Evolutionary conservation across 1,140 invertebrate genomes (phyloP), one percentile per base, ranked within the genome.

Genomic region (Elymnias hypermnestra): DNA sequence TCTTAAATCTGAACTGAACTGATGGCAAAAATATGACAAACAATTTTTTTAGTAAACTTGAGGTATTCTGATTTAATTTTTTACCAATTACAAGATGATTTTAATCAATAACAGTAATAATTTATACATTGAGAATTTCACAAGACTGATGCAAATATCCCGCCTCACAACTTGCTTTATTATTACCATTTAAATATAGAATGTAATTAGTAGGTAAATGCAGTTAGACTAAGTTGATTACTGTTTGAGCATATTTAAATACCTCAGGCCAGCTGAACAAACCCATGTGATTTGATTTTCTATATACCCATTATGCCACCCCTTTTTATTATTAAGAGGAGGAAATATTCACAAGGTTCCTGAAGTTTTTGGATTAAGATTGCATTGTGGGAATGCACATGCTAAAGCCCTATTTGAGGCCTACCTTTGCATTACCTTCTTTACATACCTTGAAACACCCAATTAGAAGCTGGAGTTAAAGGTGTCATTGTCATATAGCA

Each of bases 101-200:
- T 74, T 56, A 77, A 77, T 63, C 55, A 67, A 72, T 74, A 55
- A 82, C 72, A 71, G 68, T 74, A 70, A 78, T 74, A 63, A 74
- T 78, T 81, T 83, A 79, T 72, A 74, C 67, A 76, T 74, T 82
- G 71, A 82, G 62, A 83, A 83, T 79, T 83, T 78, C 79, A 85
- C 78, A 85, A 85, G 82, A 85, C 82, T 85, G 82, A 85, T 85
- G 77, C 82, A 83, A 85, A 85, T 85, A 75, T 85, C 82, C 82
- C 82, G 79, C 82, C 82, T 85, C 79, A 83, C 78, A 71, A 85
- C 79, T 85, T 85, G 82, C 79, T 85, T 85, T 85, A 85, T 83
- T 76, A 81, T 83, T 82, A 85, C 78, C 78, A 85, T 79, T 75
- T 78, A 77, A 74, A 77, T 63, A 71, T 78, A 81, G 66, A 58